phyloP scores from a whole-genome alignment of 2,113 vertebrate species.

The Polypterus bichir region DNA sequence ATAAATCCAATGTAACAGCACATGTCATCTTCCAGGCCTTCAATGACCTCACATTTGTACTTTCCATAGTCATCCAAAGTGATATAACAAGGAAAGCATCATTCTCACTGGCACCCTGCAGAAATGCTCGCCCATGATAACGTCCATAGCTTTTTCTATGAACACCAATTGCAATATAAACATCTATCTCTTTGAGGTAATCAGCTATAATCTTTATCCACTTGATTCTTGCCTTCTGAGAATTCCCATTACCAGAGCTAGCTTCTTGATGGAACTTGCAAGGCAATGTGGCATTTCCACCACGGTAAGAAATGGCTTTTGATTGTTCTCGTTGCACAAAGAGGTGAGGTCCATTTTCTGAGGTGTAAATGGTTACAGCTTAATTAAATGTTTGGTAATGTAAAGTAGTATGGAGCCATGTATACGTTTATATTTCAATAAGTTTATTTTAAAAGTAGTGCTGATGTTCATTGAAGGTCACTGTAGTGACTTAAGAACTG shows the following conservation, averaged over 20 bases:
- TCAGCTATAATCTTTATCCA: constrained; percentile 70
- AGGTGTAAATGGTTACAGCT: no score
- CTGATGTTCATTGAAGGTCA: no score
- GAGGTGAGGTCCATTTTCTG: constrained; percentile 54
- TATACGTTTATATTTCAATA: no score
- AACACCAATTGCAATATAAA: constrained; percentile 61
- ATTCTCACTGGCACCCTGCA: constrained; percentile 46
- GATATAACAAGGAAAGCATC: constrained; percentile 62
- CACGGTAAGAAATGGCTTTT: constrained; percentile 53
- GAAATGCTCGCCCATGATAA: constrained; percentile 55
- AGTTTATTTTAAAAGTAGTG: no score
- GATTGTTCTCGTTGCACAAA: constrained; percentile 57
- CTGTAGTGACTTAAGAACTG: no score
- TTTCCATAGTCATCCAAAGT: constrained; percentile 60
- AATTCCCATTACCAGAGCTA: constrained; percentile 38
- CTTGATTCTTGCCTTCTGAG: constrained; percentile 54
- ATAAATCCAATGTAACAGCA: constrained; percentile 51
- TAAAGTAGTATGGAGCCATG: no score
- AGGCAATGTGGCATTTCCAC: constrained; percentile 59
- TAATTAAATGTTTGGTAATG: no score
- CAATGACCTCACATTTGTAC: constrained; percentile 68
- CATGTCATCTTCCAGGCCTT: constrained; percentile 57
- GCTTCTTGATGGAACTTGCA: constrained; percentile 60
- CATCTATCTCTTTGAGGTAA: constrained; percentile 66
- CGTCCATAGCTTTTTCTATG: constrained; percentile 54